Evolutionary conservation across 92 coral and sea anemone genomes (phyloP).

Genomic region (Bergia sp.): DNA sequence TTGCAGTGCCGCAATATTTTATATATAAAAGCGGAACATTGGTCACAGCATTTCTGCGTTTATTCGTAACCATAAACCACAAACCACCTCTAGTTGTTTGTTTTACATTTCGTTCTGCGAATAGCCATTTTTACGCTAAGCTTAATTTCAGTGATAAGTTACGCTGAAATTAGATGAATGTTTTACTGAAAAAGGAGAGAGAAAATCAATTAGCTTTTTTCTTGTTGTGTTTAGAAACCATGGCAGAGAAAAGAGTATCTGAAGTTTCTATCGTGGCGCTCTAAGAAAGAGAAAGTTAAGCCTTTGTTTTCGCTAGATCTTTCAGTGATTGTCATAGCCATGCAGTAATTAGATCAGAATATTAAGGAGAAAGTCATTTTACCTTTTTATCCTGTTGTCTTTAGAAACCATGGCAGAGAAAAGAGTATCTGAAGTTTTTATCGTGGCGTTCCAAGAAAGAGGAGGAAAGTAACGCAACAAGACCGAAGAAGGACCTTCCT

Average conservation of each 20-base stretch:
- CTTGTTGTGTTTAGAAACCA: constrained; percentile 56
- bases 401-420: constrained; percentile 68
- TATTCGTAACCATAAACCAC: too few relatives aligned
- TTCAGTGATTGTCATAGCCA: not conserved
- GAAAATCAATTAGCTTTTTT: not conserved
- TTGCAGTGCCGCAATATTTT: too few relatives aligned
- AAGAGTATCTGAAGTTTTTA: constrained; percentile 53
- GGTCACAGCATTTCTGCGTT: too few relatives aligned
- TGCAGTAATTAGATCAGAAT: not conserved
- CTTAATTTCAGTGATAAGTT: too few relatives aligned
- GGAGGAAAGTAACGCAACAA: constrained; percentile 50
- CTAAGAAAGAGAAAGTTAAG: constrained; percentile 51
- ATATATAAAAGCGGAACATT: too few relatives aligned
- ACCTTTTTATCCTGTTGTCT: not conserved
- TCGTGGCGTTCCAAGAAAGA: constrained; percentile 60
- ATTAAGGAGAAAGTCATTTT: not conserved
- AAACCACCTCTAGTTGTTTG: too few relatives aligned
- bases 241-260: constrained; percentile 62
- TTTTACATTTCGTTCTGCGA: too few relatives aligned
- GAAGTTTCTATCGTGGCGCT: constrained; percentile 52
- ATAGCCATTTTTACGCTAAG: too few relatives aligned
- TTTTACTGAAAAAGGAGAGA: not conserved
- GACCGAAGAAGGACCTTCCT: constrained; percentile 43
- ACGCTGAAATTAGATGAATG: too few relatives aligned
- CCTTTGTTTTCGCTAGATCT: too few relatives aligned